A percentile compares a stretch with the other conserved stretches of the same genome.
Conservation (phyloP, 1,140 invertebrate species). For the Bombus picipes region DNA sequence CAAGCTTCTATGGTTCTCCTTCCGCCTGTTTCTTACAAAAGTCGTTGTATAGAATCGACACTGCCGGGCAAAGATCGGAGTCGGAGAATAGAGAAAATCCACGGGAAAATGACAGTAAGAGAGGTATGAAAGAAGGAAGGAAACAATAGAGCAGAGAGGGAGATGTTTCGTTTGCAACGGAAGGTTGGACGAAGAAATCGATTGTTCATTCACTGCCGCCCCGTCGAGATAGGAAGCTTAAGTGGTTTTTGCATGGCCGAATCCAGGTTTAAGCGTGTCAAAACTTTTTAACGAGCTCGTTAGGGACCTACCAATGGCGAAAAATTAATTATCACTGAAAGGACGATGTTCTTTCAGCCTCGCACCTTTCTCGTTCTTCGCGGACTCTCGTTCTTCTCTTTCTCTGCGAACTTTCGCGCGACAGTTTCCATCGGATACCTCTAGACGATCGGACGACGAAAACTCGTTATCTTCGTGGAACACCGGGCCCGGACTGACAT, state of each 20-base stretch:
- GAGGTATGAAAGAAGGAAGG: background rate
- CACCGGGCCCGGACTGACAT: background rate
- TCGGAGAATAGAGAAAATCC: constrained; percentile 7
- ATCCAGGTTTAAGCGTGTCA: constrained; percentile 65
- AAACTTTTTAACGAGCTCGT: constrained; percentile 73
- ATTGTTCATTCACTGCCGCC: constrained; percentile 46
- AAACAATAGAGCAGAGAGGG: constrained; percentile 6
- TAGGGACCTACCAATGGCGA: constrained; percentile 52
- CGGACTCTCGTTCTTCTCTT: background rate
- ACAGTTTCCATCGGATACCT: constrained; percentile 36
- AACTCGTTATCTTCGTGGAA: constrained; percentile 25
- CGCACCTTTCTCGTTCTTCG: background rate
- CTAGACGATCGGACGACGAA: constrained; percentile 24
- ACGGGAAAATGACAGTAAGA: background rate
- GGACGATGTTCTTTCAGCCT: constrained; percentile 9
- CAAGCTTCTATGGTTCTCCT: too few species aligned
- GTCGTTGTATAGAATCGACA: constrained; percentile 4
- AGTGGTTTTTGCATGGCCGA: constrained; percentile 63
- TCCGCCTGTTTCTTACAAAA: background rate
- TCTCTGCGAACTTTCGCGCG: background rate
- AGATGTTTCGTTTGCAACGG: constrained; percentile 14
- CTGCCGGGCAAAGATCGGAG: background rate
- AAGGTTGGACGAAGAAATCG: constrained; percentile 38
- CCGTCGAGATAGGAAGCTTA: constrained; percentile 55
- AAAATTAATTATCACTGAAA: constrained; percentile 67